Evolutionary conservation across 2,888 invertebrate species (phyloP), one percentile per base, ranked within the genome.

Genomic region (Torymus auratus): DNA sequence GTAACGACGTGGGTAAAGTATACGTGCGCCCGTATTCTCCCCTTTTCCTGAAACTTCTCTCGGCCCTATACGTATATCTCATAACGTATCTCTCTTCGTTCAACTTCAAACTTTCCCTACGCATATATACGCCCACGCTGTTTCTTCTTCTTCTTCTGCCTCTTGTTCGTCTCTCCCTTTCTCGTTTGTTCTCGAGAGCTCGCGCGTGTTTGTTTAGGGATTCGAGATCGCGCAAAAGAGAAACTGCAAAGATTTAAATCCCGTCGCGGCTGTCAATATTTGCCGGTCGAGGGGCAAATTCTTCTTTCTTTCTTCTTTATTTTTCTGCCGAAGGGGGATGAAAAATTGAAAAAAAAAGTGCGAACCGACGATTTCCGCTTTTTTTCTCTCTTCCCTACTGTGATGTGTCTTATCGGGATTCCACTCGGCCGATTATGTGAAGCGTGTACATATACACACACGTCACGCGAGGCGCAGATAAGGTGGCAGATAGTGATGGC

Each of bases 201-300:
- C n/a, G 12, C 23, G 17, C n/a, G 76, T 60, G 70, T 82, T 82
- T 82, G 75, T 62, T 82, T 72, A 82, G 78, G 71, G 75, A 82
- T 82, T 82, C 78, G 75, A 68, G 75, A 72, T 81, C 77, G 70
- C 10, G 52, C 65, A 65, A n/a, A 23, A 20, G 28, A 28, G 50
- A 58, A 60, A 69, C 71, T 72, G 61, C 56, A 50, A 60, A 61
- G 75, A 74, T 81, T 73, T 74, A 64, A 75, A 78, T 77, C 61
- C 58, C 61, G 41, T 41, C 41, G 41, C 7, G 7, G 7, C 62
- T 64, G 80, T 77, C 77, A 72, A 77, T 81, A 73, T 81, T 81
- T 80, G 72, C 64, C 60, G 50, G n/a, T 69, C 20, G n/a, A 15
- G 14, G 41, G 13, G 13, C 20, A 10, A 17, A 20, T 60, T 23